phyloP scores from a whole-genome alignment of 1,140 invertebrate genomes.

The Pogonomyrmex californicus region DNA sequence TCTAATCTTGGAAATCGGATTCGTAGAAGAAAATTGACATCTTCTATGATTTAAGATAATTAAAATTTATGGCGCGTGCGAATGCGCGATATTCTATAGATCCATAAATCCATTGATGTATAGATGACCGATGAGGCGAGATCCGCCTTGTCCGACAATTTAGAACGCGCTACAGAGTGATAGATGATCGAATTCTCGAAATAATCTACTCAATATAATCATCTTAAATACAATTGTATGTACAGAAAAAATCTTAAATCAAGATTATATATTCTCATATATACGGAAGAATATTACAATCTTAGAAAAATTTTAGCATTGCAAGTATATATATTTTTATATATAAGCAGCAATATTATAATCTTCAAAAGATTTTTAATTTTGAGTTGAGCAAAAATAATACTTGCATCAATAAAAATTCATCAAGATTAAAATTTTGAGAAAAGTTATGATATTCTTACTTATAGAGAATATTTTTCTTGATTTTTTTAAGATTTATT shows the following conservation, averaged over 20 bases:
- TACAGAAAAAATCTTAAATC: too few relatives aligned
- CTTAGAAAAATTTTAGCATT: not conserved
- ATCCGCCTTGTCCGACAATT: not conserved
- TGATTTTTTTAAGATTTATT: too few relatives aligned
- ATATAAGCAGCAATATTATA: too few relatives aligned
- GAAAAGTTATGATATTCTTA: too few relatives aligned
- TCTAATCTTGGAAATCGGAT: conserved; percentile 18
- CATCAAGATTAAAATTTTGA: too few relatives aligned
- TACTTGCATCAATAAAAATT: too few relatives aligned
- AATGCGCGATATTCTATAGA: not conserved
- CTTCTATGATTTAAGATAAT: not conserved
- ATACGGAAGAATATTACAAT: not conserved
- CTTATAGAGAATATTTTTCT: too few relatives aligned
- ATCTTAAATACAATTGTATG: not conserved
- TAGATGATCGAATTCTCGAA: conserved; percentile 7
- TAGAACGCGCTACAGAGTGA: not conserved
- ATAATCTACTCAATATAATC: not conserved
- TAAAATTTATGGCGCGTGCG: not conserved
- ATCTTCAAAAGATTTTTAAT: too few relatives aligned
- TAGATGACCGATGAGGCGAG: not conserved
- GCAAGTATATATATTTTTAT: too few relatives aligned
- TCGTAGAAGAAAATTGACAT: not conserved
- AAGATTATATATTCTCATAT: not conserved
- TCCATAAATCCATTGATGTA: not conserved
- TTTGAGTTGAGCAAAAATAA: too few relatives aligned